Conservation (phyloP, 2,888 invertebrate genomes). For the Terebella lapidaria region DNA sequence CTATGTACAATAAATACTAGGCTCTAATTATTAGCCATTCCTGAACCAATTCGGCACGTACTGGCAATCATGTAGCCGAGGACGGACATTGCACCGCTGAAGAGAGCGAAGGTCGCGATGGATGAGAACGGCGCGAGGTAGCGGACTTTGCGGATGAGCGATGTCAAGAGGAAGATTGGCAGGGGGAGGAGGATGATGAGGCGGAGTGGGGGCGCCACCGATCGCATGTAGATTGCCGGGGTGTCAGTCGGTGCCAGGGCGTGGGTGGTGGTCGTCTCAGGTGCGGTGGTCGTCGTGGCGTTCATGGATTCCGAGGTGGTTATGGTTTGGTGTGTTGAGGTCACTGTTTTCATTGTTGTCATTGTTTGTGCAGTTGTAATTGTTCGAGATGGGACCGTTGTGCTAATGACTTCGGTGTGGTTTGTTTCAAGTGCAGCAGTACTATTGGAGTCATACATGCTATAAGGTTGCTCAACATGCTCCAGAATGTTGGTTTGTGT, state of each 20-base stretch:
- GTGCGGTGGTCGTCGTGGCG: neutral
- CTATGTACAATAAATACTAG: no score
- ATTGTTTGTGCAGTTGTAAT: neutral
- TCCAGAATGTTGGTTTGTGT: no score
- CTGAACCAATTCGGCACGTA: no score
- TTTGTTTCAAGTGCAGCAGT: neutral
- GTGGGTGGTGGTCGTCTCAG: neutral
- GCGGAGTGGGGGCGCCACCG: slow-evolving; percentile 32
- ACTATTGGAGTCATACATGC: neutral
- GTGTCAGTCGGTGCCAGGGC: neutral
- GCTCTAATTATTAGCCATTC: no score
- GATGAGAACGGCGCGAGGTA: slow-evolving; percentile 41
- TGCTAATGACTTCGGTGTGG: neutral
- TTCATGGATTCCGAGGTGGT: neutral
- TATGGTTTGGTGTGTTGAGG: neutral
- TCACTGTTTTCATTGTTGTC: neutral
- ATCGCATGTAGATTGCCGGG: neutral
- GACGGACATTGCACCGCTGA: slow-evolving; percentile 38
- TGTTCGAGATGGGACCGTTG: neutral
- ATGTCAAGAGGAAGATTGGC: slow-evolving; percentile 40
- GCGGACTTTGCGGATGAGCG: slow-evolving; percentile 38
- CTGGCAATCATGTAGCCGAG: slow-evolving; percentile 33
- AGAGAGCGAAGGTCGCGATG: slow-evolving; percentile 39
- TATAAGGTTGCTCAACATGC: no score
- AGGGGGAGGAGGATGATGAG: slow-evolving; percentile 38